Evolutionary conservation across 1,140 invertebrate genomes (phyloP).

Genomic region (Delia radicum): DNA sequence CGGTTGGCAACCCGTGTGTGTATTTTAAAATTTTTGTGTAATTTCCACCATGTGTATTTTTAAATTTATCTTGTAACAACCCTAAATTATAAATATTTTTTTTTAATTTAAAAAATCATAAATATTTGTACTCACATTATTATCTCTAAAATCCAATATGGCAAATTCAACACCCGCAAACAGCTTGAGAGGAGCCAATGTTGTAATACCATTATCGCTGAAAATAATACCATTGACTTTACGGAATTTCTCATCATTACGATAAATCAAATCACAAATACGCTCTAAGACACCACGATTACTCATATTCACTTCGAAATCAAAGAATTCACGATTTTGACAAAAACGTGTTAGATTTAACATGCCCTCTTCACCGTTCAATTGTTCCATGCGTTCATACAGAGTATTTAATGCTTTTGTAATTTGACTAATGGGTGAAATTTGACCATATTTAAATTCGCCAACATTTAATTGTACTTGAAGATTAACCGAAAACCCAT

Average conservation of each 20-base stretch:
- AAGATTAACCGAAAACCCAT: neutral
- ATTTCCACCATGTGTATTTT: no score
- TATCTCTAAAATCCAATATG: conserved; percentile 28
- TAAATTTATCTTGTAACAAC: no score
- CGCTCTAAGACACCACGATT: conserved; percentile 27
- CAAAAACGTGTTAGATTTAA: conserved; percentile 22
- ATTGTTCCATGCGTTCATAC: conserved; percentile 23
- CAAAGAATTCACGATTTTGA: conserved; percentile 3
- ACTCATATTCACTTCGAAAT: conserved; percentile 22
- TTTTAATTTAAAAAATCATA: neutral
- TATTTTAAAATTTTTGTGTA: no score
- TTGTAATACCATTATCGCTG: conserved; percentile 25
- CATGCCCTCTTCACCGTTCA: conserved; percentile 18
- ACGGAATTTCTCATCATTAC: conserved; percentile 28
- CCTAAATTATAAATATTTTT: neutral
- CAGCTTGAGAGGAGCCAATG: conserved; percentile 11
- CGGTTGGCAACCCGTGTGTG: no score
- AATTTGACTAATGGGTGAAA: conserved; percentile 21
- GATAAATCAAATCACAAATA: conserved; percentile 28
- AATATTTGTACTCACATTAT: conserved; percentile 21
- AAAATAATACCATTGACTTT: conserved; percentile 24
- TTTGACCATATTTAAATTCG: conserved; percentile 28
- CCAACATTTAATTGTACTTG: conserved; percentile 27
- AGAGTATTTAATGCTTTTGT: conserved; percentile 7
- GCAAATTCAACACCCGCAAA: conserved; percentile 19